Evolutionary conservation across 2,888 invertebrate genomes (phyloP).

Genomic region (Rhopalosiphum nymphaeae): DNA sequence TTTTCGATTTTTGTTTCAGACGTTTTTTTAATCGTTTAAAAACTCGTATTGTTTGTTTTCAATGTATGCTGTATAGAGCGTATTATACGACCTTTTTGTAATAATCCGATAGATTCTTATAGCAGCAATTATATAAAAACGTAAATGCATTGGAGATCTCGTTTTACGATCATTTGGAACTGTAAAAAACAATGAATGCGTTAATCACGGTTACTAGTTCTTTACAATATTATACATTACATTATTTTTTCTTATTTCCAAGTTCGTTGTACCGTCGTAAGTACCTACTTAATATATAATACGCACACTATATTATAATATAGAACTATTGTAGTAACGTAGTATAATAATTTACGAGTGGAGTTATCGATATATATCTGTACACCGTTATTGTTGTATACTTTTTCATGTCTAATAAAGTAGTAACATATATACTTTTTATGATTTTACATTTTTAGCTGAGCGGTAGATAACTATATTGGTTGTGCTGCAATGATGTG

Average conservation of each 20-base stretch:
- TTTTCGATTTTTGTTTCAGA: neutral
- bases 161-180: neutral
- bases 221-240: neutral
- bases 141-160: neutral
- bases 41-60: neutral
- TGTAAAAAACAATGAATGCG: neutral
- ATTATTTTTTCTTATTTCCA: neutral
- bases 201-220: neutral
- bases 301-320: neutral
- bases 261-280: neutral
- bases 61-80: neutral
- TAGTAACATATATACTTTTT: neutral
- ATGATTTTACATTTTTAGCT: neutral
- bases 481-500: constrained; percentile 8
- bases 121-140: neutral
- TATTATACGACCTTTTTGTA: neutral
- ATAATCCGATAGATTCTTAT: neutral
- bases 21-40: neutral
- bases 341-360: neutral
- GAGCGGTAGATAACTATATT: neutral
- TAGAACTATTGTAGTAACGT: neutral
- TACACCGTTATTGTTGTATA: neutral
- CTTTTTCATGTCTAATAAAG: neutral
- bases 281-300: neutral
- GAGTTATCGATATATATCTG: neutral